Evolutionary conservation across 2,113 vertebrate species (phyloP).

Genomic region (Pterocles gutturalis): DNA sequence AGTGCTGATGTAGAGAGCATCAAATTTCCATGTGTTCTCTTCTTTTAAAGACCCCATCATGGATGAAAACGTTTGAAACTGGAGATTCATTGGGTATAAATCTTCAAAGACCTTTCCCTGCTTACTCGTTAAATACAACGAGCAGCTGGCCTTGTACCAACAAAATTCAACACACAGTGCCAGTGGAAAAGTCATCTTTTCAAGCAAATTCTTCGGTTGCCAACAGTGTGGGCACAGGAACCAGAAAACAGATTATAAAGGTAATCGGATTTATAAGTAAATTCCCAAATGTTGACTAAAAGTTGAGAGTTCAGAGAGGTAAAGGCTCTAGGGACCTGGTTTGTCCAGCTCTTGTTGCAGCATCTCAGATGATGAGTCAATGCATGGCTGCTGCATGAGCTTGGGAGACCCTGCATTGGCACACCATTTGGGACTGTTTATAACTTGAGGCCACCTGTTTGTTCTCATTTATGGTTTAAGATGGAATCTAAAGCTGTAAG

Average conservation of each 20-base stretch:
- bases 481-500: neutral
- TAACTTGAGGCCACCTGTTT: neutral
- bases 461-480: neutral
- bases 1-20: neutral
- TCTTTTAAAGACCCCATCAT: constrained; percentile 44
- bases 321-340: neutral
- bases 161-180: neutral
- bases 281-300: neutral
- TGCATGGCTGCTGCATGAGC: neutral
- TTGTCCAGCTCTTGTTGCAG: neutral
- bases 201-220: neutral
- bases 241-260: constrained; percentile 63
- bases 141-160: constrained; percentile 45
- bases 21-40: neutral
- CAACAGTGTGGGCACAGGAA: constrained; percentile 33
- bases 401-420: neutral
- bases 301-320: neutral
- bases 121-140: constrained; percentile 11
- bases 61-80: constrained; percentile 39
- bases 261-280: neutral
- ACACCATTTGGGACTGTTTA: neutral
- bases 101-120: constrained; percentile 5
- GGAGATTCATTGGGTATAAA: constrained; percentile 33
- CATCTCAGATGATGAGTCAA: neutral
- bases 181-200: constrained; percentile 15